Conservation (phyloP, 2,113 vertebrate genomes). For the Myxocyprinus asiaticus region DNA sequence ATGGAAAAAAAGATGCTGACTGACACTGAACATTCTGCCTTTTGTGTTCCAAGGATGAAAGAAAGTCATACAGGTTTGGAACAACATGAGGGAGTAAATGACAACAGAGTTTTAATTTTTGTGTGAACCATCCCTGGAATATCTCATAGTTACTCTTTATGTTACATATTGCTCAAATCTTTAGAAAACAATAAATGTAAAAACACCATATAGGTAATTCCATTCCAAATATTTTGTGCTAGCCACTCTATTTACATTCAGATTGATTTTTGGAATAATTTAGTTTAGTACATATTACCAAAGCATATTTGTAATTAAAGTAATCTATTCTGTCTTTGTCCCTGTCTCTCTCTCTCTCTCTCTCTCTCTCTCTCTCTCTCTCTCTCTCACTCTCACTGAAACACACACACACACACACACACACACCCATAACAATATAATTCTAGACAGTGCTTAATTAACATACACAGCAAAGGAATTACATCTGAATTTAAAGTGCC, state of each 20-base stretch:
- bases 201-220: neutral
- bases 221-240: neutral
- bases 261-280: too few species aligned
- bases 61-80: too few species aligned
- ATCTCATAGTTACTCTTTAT: too few species aligned
- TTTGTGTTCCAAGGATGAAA: too few species aligned
- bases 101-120: too few species aligned
- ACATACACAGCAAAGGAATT: constrained; percentile 8
- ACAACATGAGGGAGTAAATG: too few species aligned
- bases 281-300: too few species aligned
- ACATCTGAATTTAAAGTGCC: constrained; percentile 20
- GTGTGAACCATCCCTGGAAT: too few species aligned
- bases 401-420: neutral
- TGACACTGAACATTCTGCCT: too few species aligned
- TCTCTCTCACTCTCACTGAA: neutral
- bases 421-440: neutral
- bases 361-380: neutral
- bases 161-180: neutral
- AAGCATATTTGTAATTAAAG: neutral
- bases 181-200: neutral
- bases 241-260: too few species aligned
- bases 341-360: neutral
- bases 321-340: neutral
- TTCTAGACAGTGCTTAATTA: neutral
- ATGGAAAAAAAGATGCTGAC: too few species aligned